A percentile compares a stretch with the other conserved stretches of the same genome.
These are phyloP conservation scores for Halichoeres trimaculatus DNA, from an alignment of 2,113 vertebrate genomes.

Conservation along the genomic window DNA sequence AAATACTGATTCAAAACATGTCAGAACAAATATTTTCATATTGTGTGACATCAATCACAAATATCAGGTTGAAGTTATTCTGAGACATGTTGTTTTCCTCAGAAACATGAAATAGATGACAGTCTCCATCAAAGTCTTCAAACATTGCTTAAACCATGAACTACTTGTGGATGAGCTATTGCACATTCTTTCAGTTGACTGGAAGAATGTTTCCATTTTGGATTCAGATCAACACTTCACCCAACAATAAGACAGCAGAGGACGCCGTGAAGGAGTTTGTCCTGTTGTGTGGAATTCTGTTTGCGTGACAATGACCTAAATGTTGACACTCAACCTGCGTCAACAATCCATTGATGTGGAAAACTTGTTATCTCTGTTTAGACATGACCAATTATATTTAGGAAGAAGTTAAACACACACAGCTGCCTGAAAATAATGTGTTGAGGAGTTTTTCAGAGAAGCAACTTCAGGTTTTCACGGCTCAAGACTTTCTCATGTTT, in stretches of 20 bases:
- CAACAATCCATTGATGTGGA: slow-evolving; percentile 40
- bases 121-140: not conserved
- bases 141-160: not conserved
- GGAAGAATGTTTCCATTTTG: not conserved
- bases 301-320: slow-evolving; percentile 32
- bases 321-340: slow-evolving; percentile 4
- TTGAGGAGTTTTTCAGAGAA: slow-evolving; percentile 26
- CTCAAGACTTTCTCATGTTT: slow-evolving; percentile 8
- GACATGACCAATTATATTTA: slow-evolving; percentile 3
- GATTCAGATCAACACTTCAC: not conserved
- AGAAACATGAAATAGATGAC: not conserved
- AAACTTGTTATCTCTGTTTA: slow-evolving; percentile 16
- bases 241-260: not conserved
- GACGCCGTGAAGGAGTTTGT: not conserved
- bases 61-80: not conserved
- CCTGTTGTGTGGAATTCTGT: not conserved
- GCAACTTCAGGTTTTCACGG: slow-evolving; percentile 7
- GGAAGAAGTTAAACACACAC: slow-evolving; percentile 23
- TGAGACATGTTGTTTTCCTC: not conserved
- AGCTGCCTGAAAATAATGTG: not conserved
- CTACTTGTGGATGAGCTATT: slow-evolving; percentile 7
- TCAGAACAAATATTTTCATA: slow-evolving; percentile 11
- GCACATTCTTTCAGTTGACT: slow-evolving; percentile 4
- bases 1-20: not conserved
- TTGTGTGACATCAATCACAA: slow-evolving; percentile 20